Conservation (phyloP, 1,140 invertebrate species). For the Gonatopus flavifemur region DNA sequence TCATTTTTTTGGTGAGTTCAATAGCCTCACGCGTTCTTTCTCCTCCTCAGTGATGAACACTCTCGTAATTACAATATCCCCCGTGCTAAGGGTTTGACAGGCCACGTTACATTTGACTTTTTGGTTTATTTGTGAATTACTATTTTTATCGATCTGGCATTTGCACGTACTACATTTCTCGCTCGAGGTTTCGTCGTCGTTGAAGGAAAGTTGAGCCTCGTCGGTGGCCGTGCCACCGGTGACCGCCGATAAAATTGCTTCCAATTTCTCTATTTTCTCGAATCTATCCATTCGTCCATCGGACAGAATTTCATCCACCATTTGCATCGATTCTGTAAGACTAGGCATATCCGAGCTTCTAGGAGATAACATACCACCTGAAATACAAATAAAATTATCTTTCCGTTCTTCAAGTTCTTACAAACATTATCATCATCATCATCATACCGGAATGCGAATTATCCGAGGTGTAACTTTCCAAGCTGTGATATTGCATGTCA, state of each 20-base stretch:
- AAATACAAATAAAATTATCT: not conserved
- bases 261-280: slow-evolving; percentile 84
- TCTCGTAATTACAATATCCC: slow-evolving; percentile 89
- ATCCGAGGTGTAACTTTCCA: slow-evolving; percentile 76
- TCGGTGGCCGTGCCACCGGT: slow-evolving; percentile 62
- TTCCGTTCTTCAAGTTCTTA: too few species aligned
- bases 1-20: slow-evolving; percentile 50
- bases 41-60: slow-evolving; percentile 76
- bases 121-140: slow-evolving; percentile 22
- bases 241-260: slow-evolving; percentile 79
- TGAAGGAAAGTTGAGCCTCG: slow-evolving; percentile 47
- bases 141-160: slow-evolving; percentile 53
- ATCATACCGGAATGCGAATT: slow-evolving; percentile 62
- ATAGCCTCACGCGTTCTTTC: slow-evolving; percentile 48
- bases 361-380: slow-evolving; percentile 67
- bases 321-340: slow-evolving; percentile 87
- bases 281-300: slow-evolving; percentile 80
- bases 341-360: slow-evolving; percentile 80
- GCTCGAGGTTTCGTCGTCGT: slow-evolving; percentile 26
- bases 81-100: slow-evolving; percentile 87
- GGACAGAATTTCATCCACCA: slow-evolving; percentile 84
- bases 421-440: not conserved
- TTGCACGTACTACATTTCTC: slow-evolving; percentile 58
- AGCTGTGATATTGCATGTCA: slow-evolving; percentile 73
- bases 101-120: slow-evolving; percentile 50